Percentiles rank a stretch among this genome's conserved stretches.
Evolutionary conservation across 1,140 invertebrate genomes (phyloP).

Genomic region (Aleiodes sp.): DNA sequence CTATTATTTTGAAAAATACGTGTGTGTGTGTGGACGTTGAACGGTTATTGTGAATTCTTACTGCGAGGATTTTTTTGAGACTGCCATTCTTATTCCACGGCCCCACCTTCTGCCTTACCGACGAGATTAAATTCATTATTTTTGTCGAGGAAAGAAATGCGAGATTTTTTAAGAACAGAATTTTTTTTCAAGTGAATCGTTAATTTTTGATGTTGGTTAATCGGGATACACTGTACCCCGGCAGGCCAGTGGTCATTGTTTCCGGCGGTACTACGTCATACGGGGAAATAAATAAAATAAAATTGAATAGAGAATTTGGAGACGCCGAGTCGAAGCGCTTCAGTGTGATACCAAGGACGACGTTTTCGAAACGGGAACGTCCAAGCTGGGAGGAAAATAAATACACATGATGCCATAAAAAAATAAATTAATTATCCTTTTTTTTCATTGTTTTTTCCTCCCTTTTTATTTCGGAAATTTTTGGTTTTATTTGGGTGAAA

Average conservation of each 20-base stretch:
- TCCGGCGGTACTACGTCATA: conserved; percentile 28
- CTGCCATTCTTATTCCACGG: conserved; percentile 4
- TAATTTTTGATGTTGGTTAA: neutral
- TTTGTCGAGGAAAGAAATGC: conserved; percentile 33
- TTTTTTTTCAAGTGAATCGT: neutral
- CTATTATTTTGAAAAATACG: neutral
- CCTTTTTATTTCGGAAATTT: too few species aligned
- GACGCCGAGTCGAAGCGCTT: conserved; percentile 18
- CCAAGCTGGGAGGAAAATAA: too few species aligned
- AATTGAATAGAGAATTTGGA: conserved; percentile 11
- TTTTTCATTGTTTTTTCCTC: too few species aligned
- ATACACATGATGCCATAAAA: conserved; percentile 40
- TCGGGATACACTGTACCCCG: neutral
- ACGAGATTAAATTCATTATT: conserved; percentile 12
- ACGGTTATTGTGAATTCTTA: neutral
- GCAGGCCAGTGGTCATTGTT: conserved; percentile 26
- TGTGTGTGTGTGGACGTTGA: neutral
- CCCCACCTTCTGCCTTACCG: conserved; percentile 34
- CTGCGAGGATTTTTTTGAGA: neutral
- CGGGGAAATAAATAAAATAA: too few species aligned
- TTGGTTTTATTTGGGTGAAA: neutral
- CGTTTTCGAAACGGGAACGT: neutral
- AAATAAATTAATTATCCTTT: neutral
- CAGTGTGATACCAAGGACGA: neutral
- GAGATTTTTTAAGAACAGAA: neutral